Conservation (phyloP, 1,140 invertebrate genomes). For the Dolichoris vasculosae region DNA sequence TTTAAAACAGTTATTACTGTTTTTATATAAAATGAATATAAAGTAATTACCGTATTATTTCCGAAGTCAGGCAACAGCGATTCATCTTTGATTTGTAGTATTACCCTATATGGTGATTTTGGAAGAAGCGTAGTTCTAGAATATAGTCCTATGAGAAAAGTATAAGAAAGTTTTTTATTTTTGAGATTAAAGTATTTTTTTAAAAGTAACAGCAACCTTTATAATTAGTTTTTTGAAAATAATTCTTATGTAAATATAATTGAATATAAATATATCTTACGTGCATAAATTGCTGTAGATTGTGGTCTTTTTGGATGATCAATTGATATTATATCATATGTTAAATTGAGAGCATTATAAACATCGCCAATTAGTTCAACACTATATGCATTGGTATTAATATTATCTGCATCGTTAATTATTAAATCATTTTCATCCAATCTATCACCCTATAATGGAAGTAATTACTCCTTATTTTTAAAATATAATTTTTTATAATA, state of each 20-base stretch:
- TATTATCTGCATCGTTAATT: slow-evolving; percentile 65
- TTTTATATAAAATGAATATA: not conserved
- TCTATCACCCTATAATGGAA: slow-evolving; percentile 60
- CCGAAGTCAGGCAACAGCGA: slow-evolving; percentile 64
- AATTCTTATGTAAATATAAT: not conserved
- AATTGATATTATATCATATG: slow-evolving; percentile 62
- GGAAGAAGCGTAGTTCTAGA: slow-evolving; percentile 67
- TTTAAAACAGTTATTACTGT: too few relatives aligned
- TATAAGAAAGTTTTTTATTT: not conserved
- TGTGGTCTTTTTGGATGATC: slow-evolving; percentile 57
- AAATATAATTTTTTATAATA: too few relatives aligned
- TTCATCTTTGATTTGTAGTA: slow-evolving; percentile 69
- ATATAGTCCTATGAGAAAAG: slow-evolving; percentile 61
- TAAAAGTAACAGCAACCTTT: not conserved
- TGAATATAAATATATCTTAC: slow-evolving; percentile 58
- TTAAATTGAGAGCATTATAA: slow-evolving; percentile 65
- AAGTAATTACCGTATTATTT: slow-evolving; percentile 65
- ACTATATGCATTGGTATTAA: slow-evolving; percentile 63
- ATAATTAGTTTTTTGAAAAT: too few relatives aligned
- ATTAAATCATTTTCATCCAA: slow-evolving; percentile 66
- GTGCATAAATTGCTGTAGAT: slow-evolving; percentile 65
- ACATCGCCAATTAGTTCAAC: slow-evolving; percentile 64
- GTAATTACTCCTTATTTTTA: not conserved
- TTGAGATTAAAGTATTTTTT: not conserved
- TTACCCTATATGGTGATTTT: slow-evolving; percentile 71